Base-by-base conservation (phyloP, 2,888 invertebrate genomes). In the Drosophila mercatorum region DNA sequence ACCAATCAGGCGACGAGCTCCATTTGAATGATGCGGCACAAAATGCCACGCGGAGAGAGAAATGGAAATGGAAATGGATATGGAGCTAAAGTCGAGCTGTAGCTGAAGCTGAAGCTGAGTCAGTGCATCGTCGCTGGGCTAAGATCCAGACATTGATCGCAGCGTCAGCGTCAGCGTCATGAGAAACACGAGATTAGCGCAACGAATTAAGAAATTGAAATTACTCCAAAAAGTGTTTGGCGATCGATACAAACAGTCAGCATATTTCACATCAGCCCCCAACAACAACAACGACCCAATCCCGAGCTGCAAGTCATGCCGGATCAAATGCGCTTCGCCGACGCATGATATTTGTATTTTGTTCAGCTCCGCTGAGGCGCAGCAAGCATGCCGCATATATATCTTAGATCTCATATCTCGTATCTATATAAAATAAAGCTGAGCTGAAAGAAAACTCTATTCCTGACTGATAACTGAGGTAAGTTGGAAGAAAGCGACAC, bases 191-290 rank as follows among this genome's bases (percentile, higher is more conserved):
- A 90, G 91, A 90, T 90, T 91, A 91, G 90, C 91, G 90, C 89
- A 90, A 90, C 91, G 91, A 90, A 90, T 90, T 81, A 79, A 87
- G 80, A 90, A 89, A 90, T 90, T 90, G 90, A 90, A 90, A 90
- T 87, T 82, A 85, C 90, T 89, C 82, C 76, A 89, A 83, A 83
- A 88, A 88, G 86, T 88, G 83, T 83, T 83, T 88, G 83, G 72
- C 83, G 88, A 85, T 83, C 83, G 88, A 80, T 88, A 79, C 72
- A 72, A 85, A 88, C 83, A 83, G 83, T 83, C 83, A 88, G 83
- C 83, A 88, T 75, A 70, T 88, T 83, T 85, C 47, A 70, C 52
- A 68, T 51, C 64, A 67, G 51, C 68, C 47, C 60, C 69, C 52
- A 40, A 17, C 57, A 67, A 40, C 67, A 44, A 53, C 58, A 75